Evolutionary conservation across 2,797 vertebrate genomes (phyloP).

Genomic region (Thalassophryne amazonica): DNA sequence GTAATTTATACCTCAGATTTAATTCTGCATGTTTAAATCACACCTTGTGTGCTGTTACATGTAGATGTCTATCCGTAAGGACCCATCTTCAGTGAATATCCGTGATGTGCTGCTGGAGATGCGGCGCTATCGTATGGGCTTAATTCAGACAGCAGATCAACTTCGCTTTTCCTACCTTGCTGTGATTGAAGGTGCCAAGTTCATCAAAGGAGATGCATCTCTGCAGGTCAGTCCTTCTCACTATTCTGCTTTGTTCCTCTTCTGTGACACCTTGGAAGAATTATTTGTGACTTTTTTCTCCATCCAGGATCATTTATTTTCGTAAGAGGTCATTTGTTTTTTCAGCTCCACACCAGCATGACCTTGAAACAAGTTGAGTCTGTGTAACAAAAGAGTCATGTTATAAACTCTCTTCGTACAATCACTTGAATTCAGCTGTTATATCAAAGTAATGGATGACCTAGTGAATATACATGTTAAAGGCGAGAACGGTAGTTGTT

Average conservation of each 20-base stretch:
- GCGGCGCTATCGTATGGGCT: constrained; percentile 91
- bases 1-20: too few species aligned
- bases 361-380: too few species aligned
- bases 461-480: too few species aligned
- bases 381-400: too few species aligned
- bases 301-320: too few species aligned
- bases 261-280: neutral
- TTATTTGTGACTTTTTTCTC: too few species aligned
- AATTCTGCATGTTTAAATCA: neutral
- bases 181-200: constrained; percentile 93
- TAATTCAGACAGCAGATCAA: constrained; percentile 97
- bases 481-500: too few species aligned
- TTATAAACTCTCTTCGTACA: too few species aligned
- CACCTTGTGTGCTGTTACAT: neutral
- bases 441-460: too few species aligned
- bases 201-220: constrained; percentile 90
- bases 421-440: too few species aligned
- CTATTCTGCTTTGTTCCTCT: neutral
- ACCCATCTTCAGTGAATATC: constrained; percentile 91
- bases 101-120: constrained; percentile 95
- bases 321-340: too few species aligned
- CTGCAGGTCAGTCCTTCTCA: constrained; percentile 79
- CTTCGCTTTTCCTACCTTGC: constrained; percentile 97
- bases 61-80: constrained; percentile 84
- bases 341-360: too few species aligned